Evolutionary conservation across 1,140 invertebrate species (phyloP), one percentile per base, ranked within the genome.

Genomic region (Anadara kagoshimensis): DNA sequence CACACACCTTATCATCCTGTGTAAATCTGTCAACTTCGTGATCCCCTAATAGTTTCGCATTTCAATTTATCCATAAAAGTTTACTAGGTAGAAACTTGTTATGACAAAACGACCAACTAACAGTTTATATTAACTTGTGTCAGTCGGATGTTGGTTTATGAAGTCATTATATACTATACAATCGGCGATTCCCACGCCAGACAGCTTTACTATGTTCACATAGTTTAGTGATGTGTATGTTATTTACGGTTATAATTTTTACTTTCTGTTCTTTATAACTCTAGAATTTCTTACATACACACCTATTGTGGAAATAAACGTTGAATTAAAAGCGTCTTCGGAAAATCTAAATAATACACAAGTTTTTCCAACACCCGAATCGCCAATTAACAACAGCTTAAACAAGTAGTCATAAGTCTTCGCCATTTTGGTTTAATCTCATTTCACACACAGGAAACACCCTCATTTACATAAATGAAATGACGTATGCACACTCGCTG

Each of bases 361-460:
- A 62, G 97, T 99, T 92, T 99, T 99, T 82, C 97, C 97, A 74
- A 99, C 98, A 76, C 97, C 97, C 74, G 96, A 98, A 92, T 99
- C 97, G 70, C 97, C 98, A 91, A 99, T 99, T 81, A 99, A 91
- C 79, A 99, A 91, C 87, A 99, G 93, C 93, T 99, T 99, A 91
- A 99, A 99, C 85, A 99, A 92, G 88, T 97, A 94, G 93, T 99
- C 97, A 92, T 99, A 99, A 76, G 97, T 98, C 92, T 97, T 97
- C 66, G 89, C 89, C 90, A 90, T 90, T 75, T 83, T 85, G 80
- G 56, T 74, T 41, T 68, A 61, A 77, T 64, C 58, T 75, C 73
- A 51, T 78, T 47, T 76, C 73, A 71, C 56, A 71, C 56, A 80
- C 80, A 81, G 86, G 87, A 86, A 87, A 86, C 86, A 86, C 87